A percentile compares a stretch with the other conserved stretches of the same genome.
phyloP scores from a whole-genome alignment of 2,113 vertebrate genomes.

The Petrocephalus zakoni region DNA sequence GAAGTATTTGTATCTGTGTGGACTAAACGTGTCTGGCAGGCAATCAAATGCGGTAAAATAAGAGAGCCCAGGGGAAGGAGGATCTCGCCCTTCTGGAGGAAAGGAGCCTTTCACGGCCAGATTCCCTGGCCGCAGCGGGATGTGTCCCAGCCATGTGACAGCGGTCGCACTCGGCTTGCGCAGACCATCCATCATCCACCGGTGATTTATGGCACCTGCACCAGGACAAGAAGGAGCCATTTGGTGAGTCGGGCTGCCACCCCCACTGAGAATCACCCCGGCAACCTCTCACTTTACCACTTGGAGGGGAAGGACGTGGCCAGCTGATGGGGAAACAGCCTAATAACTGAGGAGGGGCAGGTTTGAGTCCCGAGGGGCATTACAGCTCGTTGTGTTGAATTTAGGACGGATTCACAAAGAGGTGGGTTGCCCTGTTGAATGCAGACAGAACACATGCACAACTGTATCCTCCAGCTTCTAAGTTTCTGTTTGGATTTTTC shows the following conservation, averaged over 20 bases:
- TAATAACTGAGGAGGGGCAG: neutral
- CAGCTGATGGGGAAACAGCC: neutral
- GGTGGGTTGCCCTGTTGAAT: too few species aligned
- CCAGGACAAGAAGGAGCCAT: neutral
- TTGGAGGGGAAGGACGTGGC: neutral
- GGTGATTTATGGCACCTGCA: neutral
- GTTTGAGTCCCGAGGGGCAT: neutral
- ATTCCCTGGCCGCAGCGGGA: neutral
- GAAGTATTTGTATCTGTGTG: neutral
- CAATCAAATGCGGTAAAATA: neutral
- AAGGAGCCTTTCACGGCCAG: neutral
- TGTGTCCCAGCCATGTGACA: neutral
- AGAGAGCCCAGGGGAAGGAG: neutral
- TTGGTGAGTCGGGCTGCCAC: neutral
- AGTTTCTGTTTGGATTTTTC: neutral
- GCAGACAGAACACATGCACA: too few species aligned
- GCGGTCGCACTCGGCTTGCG: neutral
- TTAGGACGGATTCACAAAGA: too few species aligned
- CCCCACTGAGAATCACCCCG: neutral
- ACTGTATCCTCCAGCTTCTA: neutral
- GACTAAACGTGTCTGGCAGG: neutral
- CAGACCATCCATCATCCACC: neutral
- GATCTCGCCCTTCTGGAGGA: neutral
- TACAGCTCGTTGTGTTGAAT: neutral
- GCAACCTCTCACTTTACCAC: neutral